phyloP scores from a whole-genome alignment of 2,113 vertebrate species.

The Hepsetus odoe region DNA sequence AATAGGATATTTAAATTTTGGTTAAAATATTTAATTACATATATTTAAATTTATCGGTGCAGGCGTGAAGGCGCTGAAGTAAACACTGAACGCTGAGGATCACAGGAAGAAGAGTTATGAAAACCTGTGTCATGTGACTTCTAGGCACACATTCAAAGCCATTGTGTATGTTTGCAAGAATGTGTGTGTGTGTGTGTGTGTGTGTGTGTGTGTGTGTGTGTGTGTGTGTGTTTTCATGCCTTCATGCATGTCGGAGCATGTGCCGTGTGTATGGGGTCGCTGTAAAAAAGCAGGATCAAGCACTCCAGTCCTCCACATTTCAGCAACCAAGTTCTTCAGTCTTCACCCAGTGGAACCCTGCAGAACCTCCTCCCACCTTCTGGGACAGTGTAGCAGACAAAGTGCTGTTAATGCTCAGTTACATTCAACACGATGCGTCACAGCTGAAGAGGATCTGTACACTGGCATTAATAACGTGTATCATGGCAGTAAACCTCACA shows the following conservation, averaged over 20 bases:
- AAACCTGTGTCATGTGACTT: conserved; percentile 59
- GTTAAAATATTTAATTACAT: conserved; percentile 6
- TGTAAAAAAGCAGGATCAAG: conserved; percentile 21
- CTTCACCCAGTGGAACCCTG: not conserved
- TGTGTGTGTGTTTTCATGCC: not conserved
- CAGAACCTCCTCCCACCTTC: not conserved
- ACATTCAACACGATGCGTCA: too few species aligned
- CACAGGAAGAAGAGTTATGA: conserved; percentile 62
- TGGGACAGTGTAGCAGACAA: too few species aligned
- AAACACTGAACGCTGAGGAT: conserved; percentile 57
- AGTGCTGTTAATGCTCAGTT: too few species aligned
- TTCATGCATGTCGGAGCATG: conserved; percentile 46
- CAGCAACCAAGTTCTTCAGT: not conserved
- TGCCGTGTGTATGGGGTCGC: conserved; percentile 37
- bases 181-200: not conserved
- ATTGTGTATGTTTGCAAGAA: conserved; percentile 21
- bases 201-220: not conserved
- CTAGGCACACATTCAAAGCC: conserved; percentile 62
- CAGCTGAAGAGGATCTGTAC: too few species aligned
- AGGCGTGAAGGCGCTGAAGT: conserved; percentile 51
- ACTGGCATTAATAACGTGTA: too few species aligned
- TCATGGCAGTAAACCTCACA: too few species aligned
- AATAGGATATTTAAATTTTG: not conserved
- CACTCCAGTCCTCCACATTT: not conserved
- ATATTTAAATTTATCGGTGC: conserved; percentile 1